A percentile compares a stretch with the other conserved stretches of the same genome.
phyloP scores from a whole-genome alignment of 2,113 vertebrate genomes.

The Macquaria australasica region DNA sequence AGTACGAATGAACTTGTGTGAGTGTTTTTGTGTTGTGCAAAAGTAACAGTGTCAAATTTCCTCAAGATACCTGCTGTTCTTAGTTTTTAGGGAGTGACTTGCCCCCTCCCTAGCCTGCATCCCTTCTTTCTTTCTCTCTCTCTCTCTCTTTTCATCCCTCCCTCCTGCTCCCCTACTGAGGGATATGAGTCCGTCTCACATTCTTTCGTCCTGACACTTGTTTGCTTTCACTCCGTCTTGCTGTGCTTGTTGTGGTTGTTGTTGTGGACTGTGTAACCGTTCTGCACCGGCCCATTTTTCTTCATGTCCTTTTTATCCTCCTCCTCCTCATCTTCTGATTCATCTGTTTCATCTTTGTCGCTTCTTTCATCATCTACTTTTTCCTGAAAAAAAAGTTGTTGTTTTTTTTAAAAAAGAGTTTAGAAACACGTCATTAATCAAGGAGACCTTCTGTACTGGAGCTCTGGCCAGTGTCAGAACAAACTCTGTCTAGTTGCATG shows the following conservation, averaged over 20 bases:
- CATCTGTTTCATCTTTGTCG: constrained; percentile 93
- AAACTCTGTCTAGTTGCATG: background rate
- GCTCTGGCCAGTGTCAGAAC: constrained; percentile 33
- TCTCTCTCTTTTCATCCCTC: constrained; percentile 43
- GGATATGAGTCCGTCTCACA: constrained; percentile 58
- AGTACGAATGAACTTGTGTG: constrained; percentile 42
- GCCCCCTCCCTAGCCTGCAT: background rate
- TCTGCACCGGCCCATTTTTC: constrained; percentile 88
- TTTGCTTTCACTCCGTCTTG: constrained; percentile 83
- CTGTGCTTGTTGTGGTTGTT: constrained; percentile 93
- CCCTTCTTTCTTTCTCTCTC: constrained; percentile 11
- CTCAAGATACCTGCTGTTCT: constrained; percentile 57
- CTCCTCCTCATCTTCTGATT: constrained; percentile 90
- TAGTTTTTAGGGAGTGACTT: constrained; percentile 52
- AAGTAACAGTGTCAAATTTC: constrained; percentile 68
- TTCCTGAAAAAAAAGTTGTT: constrained; percentile 70
- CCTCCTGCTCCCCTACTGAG: constrained; percentile 43
- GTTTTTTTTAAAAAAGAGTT: background rate
- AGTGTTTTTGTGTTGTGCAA: constrained; percentile 49
- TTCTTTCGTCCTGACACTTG: constrained; percentile 19
- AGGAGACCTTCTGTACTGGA: constrained; percentile 1
- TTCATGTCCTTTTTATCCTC: constrained; percentile 76
- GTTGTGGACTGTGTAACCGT: constrained; percentile 88
- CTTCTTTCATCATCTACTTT: constrained; percentile 93
- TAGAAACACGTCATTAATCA: constrained; percentile 22